A percentile compares a stretch with the other conserved stretches of the same genome.
Evolutionary conservation across 2,797 vertebrate genomes (phyloP).

Genomic region (Diceros bicornis): DNA sequence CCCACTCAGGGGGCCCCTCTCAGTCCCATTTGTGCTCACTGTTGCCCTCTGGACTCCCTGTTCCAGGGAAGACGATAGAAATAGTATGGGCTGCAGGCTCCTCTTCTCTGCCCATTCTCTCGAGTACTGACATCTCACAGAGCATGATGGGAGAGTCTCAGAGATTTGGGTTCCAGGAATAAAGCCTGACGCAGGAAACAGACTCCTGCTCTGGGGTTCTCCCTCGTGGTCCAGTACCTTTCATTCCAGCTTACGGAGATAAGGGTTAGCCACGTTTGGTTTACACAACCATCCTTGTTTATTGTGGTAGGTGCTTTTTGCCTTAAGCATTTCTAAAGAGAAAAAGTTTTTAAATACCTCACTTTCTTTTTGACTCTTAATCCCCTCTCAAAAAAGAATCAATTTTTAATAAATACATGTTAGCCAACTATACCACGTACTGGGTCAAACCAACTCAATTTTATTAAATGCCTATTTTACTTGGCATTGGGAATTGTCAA

Average conservation of each 20-base stretch:
- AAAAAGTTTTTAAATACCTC: neutral
- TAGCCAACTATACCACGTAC: neutral
- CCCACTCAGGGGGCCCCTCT: accelerated
- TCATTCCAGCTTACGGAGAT: neutral
- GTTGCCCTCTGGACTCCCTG: neutral
- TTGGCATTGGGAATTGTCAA: too few species aligned
- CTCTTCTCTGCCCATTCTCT: neutral
- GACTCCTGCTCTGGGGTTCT: neutral
- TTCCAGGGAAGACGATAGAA: neutral
- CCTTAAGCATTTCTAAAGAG: neutral
- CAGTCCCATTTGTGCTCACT: neutral
- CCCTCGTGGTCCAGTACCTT: neutral
- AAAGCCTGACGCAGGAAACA: neutral
- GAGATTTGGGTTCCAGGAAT: neutral
- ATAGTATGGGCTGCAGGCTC: too few species aligned
- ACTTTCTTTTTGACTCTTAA: neutral
- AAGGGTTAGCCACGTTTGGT: accelerated
- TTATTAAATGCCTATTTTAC: neutral
- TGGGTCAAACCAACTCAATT: neutral
- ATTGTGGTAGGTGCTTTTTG: neutral
- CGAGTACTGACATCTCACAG: neutral
- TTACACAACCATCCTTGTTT: neutral
- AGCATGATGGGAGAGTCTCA: accelerated
- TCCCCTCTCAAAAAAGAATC: neutral
- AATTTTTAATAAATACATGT: neutral